Base-by-base conservation (phyloP, 2,888 invertebrate genomes). In the Isotomurus palustris region DNA sequence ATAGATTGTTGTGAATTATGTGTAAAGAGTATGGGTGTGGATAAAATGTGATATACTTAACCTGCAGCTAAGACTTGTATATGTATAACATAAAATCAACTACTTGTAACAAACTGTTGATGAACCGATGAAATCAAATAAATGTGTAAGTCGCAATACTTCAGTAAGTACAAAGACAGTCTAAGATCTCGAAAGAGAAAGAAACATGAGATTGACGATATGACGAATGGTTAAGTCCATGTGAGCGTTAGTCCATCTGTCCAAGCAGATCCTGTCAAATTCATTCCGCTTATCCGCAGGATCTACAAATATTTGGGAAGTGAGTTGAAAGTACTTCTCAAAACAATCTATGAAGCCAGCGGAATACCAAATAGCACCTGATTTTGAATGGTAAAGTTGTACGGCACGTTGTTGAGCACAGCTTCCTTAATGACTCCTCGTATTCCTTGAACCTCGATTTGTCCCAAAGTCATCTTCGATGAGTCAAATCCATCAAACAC, bases 391-490 rank as follows among this genome's bases (percentile, higher is more conserved):
- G 50, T 44, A 50, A 62, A 67, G 8, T 65, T 44, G 36, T 56
- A 66, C 14, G 45, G 53, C 21, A 70, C 62, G 35, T 70, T 70
- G 40, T 70, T 67, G 4, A 70, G 27, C 17, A 62, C 19, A 1
- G 56, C 67, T 5, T 48, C 35, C 3, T 56, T 45, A 2, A 67
- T 62, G 14, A 40, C n/a, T 10, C 54, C 57, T 35, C 61, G 47
- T 2, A 70, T 51, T 25, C 70, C 70, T 14, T 62, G 52, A 17
- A 70, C 51, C 47, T 62, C 60, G 53, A 70, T 58, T 5, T 49
- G 43, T 17, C 63, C 67, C 29, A 70, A 48, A 4, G 56, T 58
- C 64, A 70, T 61, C 29, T 59, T 68, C 8, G 53, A 32, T 8
- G 61, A 58, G 5, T 63, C 62, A 29, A 64, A 66, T 5, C 66